A percentile compares a stretch with the other conserved stretches of the same genome.
phyloP scores from a whole-genome alignment of 2,888 invertebrate genomes.

The Lycia hirtaria region DNA sequence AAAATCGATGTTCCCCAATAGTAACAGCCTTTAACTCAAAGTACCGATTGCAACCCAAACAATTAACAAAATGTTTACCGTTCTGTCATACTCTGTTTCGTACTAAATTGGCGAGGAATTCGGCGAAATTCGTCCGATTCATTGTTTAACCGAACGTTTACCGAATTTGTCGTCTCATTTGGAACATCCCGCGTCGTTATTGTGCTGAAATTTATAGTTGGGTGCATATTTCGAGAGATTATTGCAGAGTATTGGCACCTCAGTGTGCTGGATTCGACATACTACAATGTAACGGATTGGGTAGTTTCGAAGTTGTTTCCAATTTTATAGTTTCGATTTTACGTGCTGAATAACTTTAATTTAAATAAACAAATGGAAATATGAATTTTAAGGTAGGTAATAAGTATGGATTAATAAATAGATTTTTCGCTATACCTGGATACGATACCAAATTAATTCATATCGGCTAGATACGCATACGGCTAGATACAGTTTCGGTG shows the following conservation, averaged over 20 bases:
- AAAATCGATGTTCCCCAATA: no score
- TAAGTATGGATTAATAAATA: no score
- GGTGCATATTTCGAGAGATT: conserved; percentile 27
- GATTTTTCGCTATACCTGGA: no score
- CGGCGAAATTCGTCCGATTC: conserved; percentile 35
- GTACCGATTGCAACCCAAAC: conserved; percentile 20
- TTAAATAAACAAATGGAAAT: no score
- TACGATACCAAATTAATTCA: no score
- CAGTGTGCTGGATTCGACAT: neutral
- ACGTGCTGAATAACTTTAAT: neutral
- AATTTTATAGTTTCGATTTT: neutral
- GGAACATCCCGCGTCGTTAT: conserved; percentile 47
- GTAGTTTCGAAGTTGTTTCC: no score
- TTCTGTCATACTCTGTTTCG: conserved; percentile 41
- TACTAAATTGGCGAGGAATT: conserved; percentile 37
- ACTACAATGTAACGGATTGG: neutral
- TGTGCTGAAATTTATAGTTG: conserved; percentile 41
- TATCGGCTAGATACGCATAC: no score
- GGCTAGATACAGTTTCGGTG: no score
- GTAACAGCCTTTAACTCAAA: neutral
- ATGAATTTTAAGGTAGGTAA: no score
- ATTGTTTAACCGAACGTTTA: conserved; percentile 47
- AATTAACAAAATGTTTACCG: conserved; percentile 37
- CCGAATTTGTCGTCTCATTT: conserved; percentile 53
- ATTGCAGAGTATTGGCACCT: conserved; percentile 26